phyloP scores from a whole-genome alignment of 2,888 invertebrate genomes.

The Dione vanillae region DNA sequence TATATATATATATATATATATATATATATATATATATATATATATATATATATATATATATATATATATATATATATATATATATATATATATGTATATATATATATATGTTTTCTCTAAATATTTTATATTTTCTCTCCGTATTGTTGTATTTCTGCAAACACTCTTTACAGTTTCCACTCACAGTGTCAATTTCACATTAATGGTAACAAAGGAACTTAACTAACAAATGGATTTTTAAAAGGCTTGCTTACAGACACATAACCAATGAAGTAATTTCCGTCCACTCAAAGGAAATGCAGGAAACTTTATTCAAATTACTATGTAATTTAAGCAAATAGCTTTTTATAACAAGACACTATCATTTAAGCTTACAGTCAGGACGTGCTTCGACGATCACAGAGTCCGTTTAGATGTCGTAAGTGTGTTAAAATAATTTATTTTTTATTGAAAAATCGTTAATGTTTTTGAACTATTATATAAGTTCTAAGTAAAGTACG shows the following conservation, averaged over 20 bases:
- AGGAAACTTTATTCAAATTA: constrained; percentile 15
- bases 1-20: no score
- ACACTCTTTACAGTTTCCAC: neutral
- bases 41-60: no score
- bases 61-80: no score
- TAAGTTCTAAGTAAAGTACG: no score
- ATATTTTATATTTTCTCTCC: no score
- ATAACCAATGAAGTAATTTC: constrained; percentile 24
- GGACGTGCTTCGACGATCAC: constrained; percentile 12
- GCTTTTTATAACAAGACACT: constrained; percentile 23
- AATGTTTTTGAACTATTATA: no score
- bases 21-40: no score
- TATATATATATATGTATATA: no score
- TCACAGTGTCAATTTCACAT: neutral
- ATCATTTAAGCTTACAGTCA: constrained; percentile 12
- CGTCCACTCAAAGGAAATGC: constrained; percentile 17
- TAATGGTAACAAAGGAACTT: neutral
- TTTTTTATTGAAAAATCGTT: neutral
- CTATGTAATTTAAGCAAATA: constrained; percentile 18
- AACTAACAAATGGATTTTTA: neutral
- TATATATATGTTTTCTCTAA: no score
- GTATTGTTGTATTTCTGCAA: no score
- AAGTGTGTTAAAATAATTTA: constrained; percentile 6
- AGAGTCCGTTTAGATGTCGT: constrained; percentile 3
- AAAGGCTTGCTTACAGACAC: neutral